Percentiles rank a stretch among this genome's conserved stretches.
phyloP scores from a whole-genome alignment of 2,888 invertebrate genomes.

The Synanthedon myopaeformis region DNA sequence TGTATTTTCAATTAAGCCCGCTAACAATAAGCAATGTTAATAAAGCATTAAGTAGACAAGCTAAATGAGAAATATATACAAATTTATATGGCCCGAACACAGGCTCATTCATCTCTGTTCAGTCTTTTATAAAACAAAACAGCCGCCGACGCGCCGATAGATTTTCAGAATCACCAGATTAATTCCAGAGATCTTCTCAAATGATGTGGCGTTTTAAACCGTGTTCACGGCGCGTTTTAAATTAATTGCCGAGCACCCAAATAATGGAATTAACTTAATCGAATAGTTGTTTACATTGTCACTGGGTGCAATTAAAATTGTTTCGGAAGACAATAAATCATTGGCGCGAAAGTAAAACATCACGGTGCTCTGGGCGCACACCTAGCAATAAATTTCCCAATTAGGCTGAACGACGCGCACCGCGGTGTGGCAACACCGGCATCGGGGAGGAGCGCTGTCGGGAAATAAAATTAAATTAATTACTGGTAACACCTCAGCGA shows the following conservation, averaged over 20 bases:
- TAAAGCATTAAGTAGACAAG: too few relatives aligned
- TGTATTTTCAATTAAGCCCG: too few relatives aligned
- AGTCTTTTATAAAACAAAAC: not conserved
- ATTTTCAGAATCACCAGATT: not conserved
- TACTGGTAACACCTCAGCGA: constrained; percentile 11
- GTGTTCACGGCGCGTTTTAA: constrained; percentile 41
- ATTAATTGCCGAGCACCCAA: constrained; percentile 50
- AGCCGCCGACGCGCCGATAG: not conserved
- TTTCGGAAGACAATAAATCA: constrained; percentile 66
- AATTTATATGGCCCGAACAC: too few relatives aligned
- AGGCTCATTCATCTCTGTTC: not conserved
- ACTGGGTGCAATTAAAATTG: constrained; percentile 68
- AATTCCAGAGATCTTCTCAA: constrained; percentile 5
- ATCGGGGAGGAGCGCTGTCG: constrained; percentile 18
- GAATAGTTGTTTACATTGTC: constrained; percentile 70
- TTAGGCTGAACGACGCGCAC: constrained; percentile 49
- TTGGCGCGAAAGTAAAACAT: constrained; percentile 65
- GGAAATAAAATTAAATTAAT: constrained; percentile 60
- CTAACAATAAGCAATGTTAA: too few relatives aligned
- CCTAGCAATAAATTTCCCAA: constrained; percentile 69
- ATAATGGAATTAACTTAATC: constrained; percentile 68
- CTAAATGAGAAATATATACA: too few relatives aligned
- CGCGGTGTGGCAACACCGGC: constrained; percentile 41
- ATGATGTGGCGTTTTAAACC: constrained; percentile 18
- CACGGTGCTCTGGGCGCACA: constrained; percentile 51